These are phyloP conservation scores for Drosophila gaucha DNA, from an alignment of 2,888 invertebrate species.

Conservation along the genomic window DNA sequence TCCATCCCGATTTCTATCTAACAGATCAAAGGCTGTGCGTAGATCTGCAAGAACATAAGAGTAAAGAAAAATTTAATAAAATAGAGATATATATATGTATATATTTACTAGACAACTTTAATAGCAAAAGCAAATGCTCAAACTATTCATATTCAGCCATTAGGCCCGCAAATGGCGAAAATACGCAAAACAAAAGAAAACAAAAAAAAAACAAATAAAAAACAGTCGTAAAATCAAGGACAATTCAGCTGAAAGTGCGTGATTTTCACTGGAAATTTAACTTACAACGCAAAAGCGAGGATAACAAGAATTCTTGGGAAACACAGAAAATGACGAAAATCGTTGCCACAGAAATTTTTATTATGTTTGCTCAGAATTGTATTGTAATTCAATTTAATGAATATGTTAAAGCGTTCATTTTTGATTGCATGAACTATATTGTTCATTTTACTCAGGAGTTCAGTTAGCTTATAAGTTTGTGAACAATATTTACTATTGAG, in stretches of 20 bases:
- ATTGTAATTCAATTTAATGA: background rate
- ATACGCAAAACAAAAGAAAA: conserved; percentile 3
- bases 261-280: conserved; percentile 49
- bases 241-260: conserved; percentile 54
- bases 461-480: no score
- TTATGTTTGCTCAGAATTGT: background rate
- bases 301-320: conserved; percentile 2
- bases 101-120: background rate
- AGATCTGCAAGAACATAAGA: conserved; percentile 87
- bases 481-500: no score
- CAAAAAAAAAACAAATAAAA: conserved; percentile 1
- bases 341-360: conserved; percentile 1
- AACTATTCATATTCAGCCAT: background rate
- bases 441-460: background rate
- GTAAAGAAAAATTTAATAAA: background rate
- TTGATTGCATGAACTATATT: background rate
- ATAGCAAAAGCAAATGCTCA: background rate
- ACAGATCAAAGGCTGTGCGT: conserved; percentile 90
- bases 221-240: conserved; percentile 52
- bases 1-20: conserved; percentile 92
- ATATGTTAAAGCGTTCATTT: background rate
- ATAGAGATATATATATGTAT: background rate
- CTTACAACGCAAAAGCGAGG: conserved; percentile 19
- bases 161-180: background rate
- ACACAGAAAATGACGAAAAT: conserved; percentile 16